Base-by-base conservation (phyloP, 2,113 vertebrate species). In the Myotis yumanensis region DNA sequence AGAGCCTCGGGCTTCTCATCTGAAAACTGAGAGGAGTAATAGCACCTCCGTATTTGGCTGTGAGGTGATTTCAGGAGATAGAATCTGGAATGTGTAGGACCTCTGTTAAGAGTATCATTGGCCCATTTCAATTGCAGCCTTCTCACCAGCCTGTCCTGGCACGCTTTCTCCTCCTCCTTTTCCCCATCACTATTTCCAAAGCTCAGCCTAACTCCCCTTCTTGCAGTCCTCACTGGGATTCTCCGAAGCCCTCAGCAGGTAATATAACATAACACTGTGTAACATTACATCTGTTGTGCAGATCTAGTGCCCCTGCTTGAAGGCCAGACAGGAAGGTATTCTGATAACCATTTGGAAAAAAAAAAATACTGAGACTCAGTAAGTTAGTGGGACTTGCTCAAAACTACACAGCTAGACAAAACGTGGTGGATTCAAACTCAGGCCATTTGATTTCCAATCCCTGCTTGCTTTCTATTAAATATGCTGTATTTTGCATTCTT, bases 221-320 rank as follows among this genome's bases (percentile, higher is more conserved):
- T 43, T 40, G 12, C 22, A 0, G 0, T 37, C 52, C 40, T 35
- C 28, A 52, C 14, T 7, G 30, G 11, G 7, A 11, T 46, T 5
- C 43, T 79, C 8, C 18, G 17, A 32, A 16, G 12, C 0, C 22
- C 35, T 32, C 6, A 28, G 37, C 28, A 89, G 10, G 5, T 40
- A 1, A 32, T 4, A 28, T 20, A 14, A 14, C 35, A 16, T 32
- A 51, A 35, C 0, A 0, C 4, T 32, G 10, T 1, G 23, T 40
- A 14, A 9, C 35, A 28, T 25, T 40, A 18, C 9, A 1, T 32
- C 62, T 71, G n/a, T 30, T 20, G 0, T 59, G 51, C 28, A 51
- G 35, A 54, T 46, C 43, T 52, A 2, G 2, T 4, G 16, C 37
- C 14, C 71, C 17, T 72, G 90, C 85, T 8, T 35, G 25, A 35